These are phyloP conservation scores for Phanerotoma sp. DNA, from an alignment of 2,888 invertebrate genomes.

Conservation along the genomic window DNA sequence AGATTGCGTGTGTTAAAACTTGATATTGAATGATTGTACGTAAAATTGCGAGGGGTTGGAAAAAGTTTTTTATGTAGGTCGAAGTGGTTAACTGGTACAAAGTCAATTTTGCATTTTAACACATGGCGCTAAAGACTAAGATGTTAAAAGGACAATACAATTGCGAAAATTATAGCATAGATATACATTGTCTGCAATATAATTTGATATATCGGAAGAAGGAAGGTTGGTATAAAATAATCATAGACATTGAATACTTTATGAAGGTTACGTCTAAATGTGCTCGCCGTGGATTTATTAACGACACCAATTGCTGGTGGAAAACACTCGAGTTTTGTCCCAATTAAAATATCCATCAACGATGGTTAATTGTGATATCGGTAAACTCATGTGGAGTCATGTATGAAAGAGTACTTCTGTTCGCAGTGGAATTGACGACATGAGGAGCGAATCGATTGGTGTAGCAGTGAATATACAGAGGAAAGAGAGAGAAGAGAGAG, in stretches of 20 bases:
- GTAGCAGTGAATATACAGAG: background rate
- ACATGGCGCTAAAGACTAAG: too few relatives aligned
- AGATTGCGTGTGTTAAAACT: conserved; percentile 5
- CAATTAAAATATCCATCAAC: background rate
- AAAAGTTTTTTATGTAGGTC: conserved; percentile 4
- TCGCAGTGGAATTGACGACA: background rate
- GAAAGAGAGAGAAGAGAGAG: background rate
- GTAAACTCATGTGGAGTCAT: background rate
- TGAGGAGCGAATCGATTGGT: background rate
- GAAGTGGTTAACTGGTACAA: background rate
- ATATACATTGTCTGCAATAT: too few relatives aligned
- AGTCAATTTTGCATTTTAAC: background rate
- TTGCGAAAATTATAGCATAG: too few relatives aligned
- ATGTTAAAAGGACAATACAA: too few relatives aligned
- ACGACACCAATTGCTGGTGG: too few relatives aligned
- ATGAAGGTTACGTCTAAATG: too few relatives aligned
- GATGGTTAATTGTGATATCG: background rate
- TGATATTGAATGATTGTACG: conserved; percentile 2
- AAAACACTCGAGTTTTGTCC: too few relatives aligned
- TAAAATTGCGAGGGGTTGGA: conserved; percentile 1
- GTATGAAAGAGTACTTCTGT: background rate
- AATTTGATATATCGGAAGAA: too few relatives aligned
- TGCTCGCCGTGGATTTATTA: too few relatives aligned
- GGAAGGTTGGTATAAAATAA: too few relatives aligned
- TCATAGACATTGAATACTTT: too few relatives aligned